Base-by-base conservation (phyloP, 2,888 invertebrate species). In the Pedicia rivosa region DNA sequence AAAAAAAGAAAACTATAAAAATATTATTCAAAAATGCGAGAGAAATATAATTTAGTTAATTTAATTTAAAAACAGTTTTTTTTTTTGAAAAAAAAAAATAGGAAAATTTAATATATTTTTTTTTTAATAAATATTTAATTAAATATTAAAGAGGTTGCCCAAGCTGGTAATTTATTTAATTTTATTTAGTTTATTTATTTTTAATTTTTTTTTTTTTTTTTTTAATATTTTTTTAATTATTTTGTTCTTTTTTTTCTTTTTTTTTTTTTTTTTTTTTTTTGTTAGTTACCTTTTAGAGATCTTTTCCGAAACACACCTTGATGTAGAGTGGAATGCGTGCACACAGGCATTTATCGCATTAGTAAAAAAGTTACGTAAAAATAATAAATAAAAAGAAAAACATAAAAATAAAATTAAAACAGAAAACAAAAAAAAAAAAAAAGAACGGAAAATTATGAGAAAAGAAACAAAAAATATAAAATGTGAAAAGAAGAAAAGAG, bases 241-340 rank as follows among this genome's bases (percentile, higher is more conserved):
- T 8, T 32, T 34, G 40, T 47, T 43, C 45, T 40, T 44, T 40
- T 44, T 44, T 50, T n/a, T n/a, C n/a, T 39, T 47, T 47, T 44
- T 46, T 43, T 43, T 47, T 39, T 31, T 43, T 31, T 44, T 42
- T 45, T 42, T 43, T 48, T 48, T 45, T 47, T 54, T 50, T 55
- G 55, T 56, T 72, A 77, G 77, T 82, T 83, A 83, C 83, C 84
- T 84, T 83, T 83, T 79, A 83, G 82, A 77, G 83, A 84, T 81
- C 83, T 81, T 83, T 84, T 84, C 82, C 84, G 83, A 83, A 83
- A 84, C 78, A 84, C 82, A 78, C 84, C 83, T 84, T 62, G 60
- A 59, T 56, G 43, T 38, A 64, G 63, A 64, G 65, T 65, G 68
- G 67, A 66, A 68, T 67, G 67, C 60, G 61, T 60, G 61, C 61